phyloP scores from a whole-genome alignment of 2,113 vertebrate genomes.

The Megaceryle torquata region DNA sequence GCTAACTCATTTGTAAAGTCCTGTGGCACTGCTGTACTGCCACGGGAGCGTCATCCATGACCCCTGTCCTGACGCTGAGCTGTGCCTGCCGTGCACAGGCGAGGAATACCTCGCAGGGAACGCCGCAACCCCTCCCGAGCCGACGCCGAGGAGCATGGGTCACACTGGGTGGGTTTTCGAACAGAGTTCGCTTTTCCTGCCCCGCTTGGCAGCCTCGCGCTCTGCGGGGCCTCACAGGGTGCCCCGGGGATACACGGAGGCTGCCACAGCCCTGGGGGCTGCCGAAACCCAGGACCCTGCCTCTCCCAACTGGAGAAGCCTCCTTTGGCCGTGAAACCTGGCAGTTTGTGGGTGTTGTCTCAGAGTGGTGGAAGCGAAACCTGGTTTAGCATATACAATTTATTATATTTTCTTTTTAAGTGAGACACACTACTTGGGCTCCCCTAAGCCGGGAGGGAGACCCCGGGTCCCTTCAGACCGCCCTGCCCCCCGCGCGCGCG shows the following conservation, averaged over 20 bases:
- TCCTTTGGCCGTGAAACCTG: too few species aligned
- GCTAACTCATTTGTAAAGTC: neutral
- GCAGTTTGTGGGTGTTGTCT: too few species aligned
- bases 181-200: fast-evolving
- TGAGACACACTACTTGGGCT: fast-evolving
- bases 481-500: neutral
- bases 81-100: fast-evolving
- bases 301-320: neutral
- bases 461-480: too few species aligned
- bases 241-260: fast-evolving
- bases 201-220: neutral
- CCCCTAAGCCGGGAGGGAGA: too few species aligned
- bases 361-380: neutral
- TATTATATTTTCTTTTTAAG: neutral
- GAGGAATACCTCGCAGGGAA: fast-evolving
- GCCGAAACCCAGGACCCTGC: neutral
- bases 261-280: neutral
- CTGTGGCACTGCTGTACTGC: neutral
- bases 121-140: fast-evolving
- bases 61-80: fast-evolving
- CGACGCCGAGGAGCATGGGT: fast-evolving
- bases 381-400: too few species aligned
- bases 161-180: fast-evolving
- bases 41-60: neutral
- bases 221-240: neutral